Percentiles rank a stretch among this genome's conserved stretches.
phyloP scores from a whole-genome alignment of 2,797 vertebrate species.

The Micrastur ruficollis region DNA sequence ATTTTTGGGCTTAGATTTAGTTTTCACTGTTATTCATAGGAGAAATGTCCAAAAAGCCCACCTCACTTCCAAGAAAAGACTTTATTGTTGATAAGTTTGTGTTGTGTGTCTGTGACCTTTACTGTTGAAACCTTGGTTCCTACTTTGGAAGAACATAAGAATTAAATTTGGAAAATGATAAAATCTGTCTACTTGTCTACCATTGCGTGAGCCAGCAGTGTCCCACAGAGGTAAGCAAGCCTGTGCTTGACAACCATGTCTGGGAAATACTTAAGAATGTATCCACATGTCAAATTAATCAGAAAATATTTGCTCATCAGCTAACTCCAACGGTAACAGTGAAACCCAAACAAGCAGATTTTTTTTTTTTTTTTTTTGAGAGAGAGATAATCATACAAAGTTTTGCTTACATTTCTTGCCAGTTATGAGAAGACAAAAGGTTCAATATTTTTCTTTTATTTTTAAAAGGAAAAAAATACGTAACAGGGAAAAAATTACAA shows the following conservation, averaged over 20 bases:
- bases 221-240: not conserved
- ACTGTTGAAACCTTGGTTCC: not conserved
- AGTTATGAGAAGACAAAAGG: not conserved
- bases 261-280: not conserved
- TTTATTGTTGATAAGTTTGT: not conserved
- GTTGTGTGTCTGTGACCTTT: not conserved
- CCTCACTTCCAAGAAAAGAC: not conserved
- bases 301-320: not conserved
- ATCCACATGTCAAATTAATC: not conserved
- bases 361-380: not conserved
- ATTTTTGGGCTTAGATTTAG: not conserved
- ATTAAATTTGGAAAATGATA: not conserved
- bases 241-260: not conserved
- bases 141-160: not conserved
- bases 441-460: not conserved
- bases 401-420: not conserved
- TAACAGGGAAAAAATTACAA: not conserved
- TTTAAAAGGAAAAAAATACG: not conserved
- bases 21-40: not conserved
- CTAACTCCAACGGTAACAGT: not conserved
- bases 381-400: not conserved
- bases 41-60: not conserved
- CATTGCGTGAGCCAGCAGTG: not conserved
- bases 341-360: not conserved
- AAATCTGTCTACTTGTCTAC: not conserved